phyloP scores from a whole-genome alignment of 2,113 vertebrate genomes.

The Pampusana beccarii region DNA sequence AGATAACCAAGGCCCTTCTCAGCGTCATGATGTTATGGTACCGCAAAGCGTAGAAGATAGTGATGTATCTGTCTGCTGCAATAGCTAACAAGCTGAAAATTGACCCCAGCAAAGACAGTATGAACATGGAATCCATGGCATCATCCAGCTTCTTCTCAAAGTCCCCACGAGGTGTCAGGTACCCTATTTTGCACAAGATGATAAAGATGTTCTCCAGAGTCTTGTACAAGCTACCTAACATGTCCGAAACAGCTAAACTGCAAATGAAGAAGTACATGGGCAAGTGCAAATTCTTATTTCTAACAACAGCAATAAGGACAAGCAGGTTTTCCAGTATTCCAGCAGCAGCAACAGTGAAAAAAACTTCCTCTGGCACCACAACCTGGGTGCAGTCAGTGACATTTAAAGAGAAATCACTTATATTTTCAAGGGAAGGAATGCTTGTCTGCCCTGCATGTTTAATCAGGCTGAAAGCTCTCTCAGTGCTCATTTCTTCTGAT shows the following conservation, averaged over 20 bases:
- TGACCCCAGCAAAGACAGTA: slow-evolving; percentile 90
- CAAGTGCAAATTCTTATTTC: slow-evolving; percentile 89
- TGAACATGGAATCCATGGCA: slow-evolving; percentile 88
- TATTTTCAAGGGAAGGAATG: not conserved
- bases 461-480: slow-evolving; percentile 15
- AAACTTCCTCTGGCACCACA: slow-evolving; percentile 84
- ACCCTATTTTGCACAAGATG: slow-evolving; percentile 80
- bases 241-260: slow-evolving; percentile 93
- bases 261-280: slow-evolving; percentile 98
- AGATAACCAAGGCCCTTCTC: slow-evolving; percentile 71
- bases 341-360: slow-evolving; percentile 83
- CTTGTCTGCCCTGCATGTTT: slow-evolving; percentile 40
- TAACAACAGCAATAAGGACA: slow-evolving; percentile 86
- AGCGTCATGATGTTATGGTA: slow-evolving; percentile 93
- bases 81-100: slow-evolving; percentile 93
- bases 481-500: slow-evolving; percentile 51
- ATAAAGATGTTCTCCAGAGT: slow-evolving; percentile 89
- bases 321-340: slow-evolving; percentile 91
- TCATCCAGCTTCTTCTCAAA: slow-evolving; percentile 85
- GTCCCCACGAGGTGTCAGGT: slow-evolving; percentile 74
- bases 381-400: slow-evolving; percentile 83
- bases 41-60: slow-evolving; percentile 89
- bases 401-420: slow-evolving; percentile 62
- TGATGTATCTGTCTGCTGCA: slow-evolving; percentile 92
- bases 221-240: slow-evolving; percentile 88